phyloP scores from a whole-genome alignment of 2,113 vertebrate genomes.

The Misgurnus anguillicaudatus region DNA sequence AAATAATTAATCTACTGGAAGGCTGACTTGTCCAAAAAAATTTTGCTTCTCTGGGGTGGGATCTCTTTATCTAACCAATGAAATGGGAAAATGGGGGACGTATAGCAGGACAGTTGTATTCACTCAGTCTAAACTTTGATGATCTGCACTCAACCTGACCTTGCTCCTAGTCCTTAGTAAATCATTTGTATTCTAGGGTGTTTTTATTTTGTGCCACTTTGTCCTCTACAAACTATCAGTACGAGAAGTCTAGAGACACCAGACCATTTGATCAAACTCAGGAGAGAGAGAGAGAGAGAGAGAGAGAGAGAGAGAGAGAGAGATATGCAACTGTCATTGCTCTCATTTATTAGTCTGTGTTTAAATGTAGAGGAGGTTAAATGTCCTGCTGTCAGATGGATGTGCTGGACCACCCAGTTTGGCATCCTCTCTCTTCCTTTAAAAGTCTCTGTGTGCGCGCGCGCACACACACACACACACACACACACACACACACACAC shows the following conservation, averaged over 20 bases:
- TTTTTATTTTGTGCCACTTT: slow-evolving; percentile 1
- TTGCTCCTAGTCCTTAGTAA: slow-evolving; percentile 3
- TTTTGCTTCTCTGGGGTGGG: too few relatives aligned
- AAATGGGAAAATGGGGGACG: too few relatives aligned
- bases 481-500: slow-evolving; percentile 40
- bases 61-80: too few relatives aligned
- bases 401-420: slow-evolving; percentile 40
- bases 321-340: slow-evolving; percentile 1
- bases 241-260: slow-evolving; percentile 6
- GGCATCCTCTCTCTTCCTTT: slow-evolving; percentile 19
- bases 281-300: not conserved
- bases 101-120: not conserved
- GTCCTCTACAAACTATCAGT: slow-evolving; percentile 32
- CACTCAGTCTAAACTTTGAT: not conserved
- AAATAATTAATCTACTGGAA: too few relatives aligned
- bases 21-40: too few relatives aligned
- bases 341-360: slow-evolving; percentile 33
- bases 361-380: slow-evolving; percentile 33
- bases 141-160: not conserved
- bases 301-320: slow-evolving; percentile 13
- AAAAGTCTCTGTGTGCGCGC: slow-evolving; percentile 4
- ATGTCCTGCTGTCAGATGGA: slow-evolving; percentile 23
- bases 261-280: slow-evolving; percentile 14
- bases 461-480: slow-evolving; percentile 35
- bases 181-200: not conserved